Evolutionary conservation across 2,113 vertebrate species (phyloP), one percentile per base, ranked within the genome.

Genomic region (Elephas maximus): DNA sequence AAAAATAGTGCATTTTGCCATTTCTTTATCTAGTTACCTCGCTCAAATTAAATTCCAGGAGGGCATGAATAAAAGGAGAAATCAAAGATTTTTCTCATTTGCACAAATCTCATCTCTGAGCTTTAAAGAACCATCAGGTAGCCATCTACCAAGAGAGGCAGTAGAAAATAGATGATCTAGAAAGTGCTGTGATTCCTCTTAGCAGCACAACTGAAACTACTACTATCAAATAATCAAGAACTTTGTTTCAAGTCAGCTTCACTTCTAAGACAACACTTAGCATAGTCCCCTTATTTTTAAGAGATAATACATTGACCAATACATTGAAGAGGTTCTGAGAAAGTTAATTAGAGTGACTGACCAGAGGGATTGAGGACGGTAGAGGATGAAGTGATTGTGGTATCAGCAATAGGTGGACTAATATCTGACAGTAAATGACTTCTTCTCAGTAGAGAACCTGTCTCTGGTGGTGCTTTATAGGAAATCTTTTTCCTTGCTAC

Each of bases 1-100:
- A 51, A 93, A 86, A 88, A 78, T 87, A 96, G 76, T 21, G 24
- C n/a, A 88, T 71, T 83, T 82, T 63, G 10, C 3, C 14, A 33
- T 71, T 63, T 53, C 20, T 78, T 82, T 37, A 77, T 71, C 21
- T 69, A 65, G 8, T 91, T 62, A 85, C 11, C 5, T 76, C 12
- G 84, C 7, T 76, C 21, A 88, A 44, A 83, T 77, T 69, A 41
- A 60, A 51, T 21, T 81, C 5, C 41, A 79, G 33, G 12, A 44
- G 24, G 82, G 5, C 30, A 65, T 60, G 15, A 84, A 26, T 18
- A 74, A 71, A 89, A 3, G 51, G 17, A 85, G 20, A 73, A 90
- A 87, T 62, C 62, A 57, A 57, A 74, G 18, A 8, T 67, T 60
- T 94, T 69, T 37, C 33, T 67, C 23, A 73, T 69, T 57, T 44